These are phyloP conservation scores for Calameuta filiformis DNA, from an alignment of 2,888 invertebrate genomes.

Conservation along the genomic window DNA sequence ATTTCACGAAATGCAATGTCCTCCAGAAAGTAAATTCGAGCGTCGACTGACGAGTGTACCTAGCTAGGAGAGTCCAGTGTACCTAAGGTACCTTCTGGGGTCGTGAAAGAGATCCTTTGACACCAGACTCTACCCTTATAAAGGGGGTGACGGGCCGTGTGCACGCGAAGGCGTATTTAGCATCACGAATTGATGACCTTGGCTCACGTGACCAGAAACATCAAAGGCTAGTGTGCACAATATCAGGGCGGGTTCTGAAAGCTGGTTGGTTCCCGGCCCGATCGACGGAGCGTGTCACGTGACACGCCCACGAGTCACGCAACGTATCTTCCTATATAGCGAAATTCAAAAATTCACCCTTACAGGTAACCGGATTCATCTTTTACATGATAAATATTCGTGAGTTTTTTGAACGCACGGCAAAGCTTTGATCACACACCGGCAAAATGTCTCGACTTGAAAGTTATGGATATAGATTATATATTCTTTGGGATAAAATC, in stretches of 20 bases:
- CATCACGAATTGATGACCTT: constrained; percentile 51
- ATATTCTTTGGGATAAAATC: background rate
- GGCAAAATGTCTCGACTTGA: background rate
- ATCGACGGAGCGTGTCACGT: constrained; percentile 57
- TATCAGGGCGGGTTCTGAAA: constrained; percentile 49
- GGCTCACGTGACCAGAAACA: constrained; percentile 56
- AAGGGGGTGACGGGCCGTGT: constrained; percentile 23
- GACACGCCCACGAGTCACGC: constrained; percentile 63
- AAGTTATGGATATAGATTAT: background rate
- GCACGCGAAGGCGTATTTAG: constrained; percentile 63
- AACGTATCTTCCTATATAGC: constrained; percentile 28
- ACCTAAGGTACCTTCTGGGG: background rate
- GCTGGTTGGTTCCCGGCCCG: constrained; percentile 56
- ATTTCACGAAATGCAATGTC: background rate
- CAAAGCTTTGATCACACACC: background rate
- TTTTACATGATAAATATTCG: background rate
- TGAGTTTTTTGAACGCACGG: background rate
- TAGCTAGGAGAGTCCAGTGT: background rate
- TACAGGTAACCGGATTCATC: background rate
- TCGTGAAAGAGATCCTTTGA: background rate
- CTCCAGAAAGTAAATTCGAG: background rate
- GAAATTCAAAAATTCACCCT: background rate
- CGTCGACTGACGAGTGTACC: background rate
- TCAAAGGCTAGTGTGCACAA: constrained; percentile 43
- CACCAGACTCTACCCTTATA: background rate